Evolutionary conservation across 2,888 invertebrate species (phyloP).

Genomic region (Hirtodrosophila cameraria): DNA sequence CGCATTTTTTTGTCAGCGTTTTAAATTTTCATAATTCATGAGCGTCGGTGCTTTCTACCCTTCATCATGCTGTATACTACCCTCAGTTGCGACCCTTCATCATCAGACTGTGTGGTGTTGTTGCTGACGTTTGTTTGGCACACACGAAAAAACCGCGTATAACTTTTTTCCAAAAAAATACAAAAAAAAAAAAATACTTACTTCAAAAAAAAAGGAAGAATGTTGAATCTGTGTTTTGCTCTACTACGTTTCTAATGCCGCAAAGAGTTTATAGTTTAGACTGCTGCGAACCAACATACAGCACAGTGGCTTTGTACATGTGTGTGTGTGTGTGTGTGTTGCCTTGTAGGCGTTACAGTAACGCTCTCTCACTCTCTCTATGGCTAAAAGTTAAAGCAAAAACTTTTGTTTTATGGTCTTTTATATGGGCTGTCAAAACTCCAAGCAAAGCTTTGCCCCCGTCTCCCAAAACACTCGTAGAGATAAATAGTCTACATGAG

Average conservation of each 20-base stretch:
- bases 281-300: slow-evolving; percentile 24
- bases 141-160: slow-evolving; percentile 46
- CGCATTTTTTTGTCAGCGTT: slow-evolving; percentile 36
- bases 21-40: slow-evolving; percentile 78
- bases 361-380: slow-evolving; percentile 15
- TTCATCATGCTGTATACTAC: too few relatives aligned
- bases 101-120: slow-evolving; percentile 44
- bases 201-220: slow-evolving; percentile 39
- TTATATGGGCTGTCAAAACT: slow-evolving; percentile 80
- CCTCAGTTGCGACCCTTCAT: neutral
- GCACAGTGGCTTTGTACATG: slow-evolving; percentile 12
- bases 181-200: slow-evolving; percentile 20
- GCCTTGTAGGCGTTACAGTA: slow-evolving; percentile 78
- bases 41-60: slow-evolving; percentile 8
- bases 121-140: slow-evolving; percentile 68
- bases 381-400: slow-evolving; percentile 71
- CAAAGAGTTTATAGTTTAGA: slow-evolving; percentile 76
- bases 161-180: slow-evolving; percentile 41
- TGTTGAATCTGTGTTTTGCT: slow-evolving; percentile 58
- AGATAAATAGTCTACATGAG: slow-evolving; percentile 79
- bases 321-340: slow-evolving; percentile 33
- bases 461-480: slow-evolving; percentile 31
- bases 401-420: slow-evolving; percentile 81
- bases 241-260: slow-evolving; percentile 68
- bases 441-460: slow-evolving; percentile 37